Evolutionary conservation across 37 sponge, comb jelly and placozoan species (phyloP).

Genomic region (Spongia lamella): DNA sequence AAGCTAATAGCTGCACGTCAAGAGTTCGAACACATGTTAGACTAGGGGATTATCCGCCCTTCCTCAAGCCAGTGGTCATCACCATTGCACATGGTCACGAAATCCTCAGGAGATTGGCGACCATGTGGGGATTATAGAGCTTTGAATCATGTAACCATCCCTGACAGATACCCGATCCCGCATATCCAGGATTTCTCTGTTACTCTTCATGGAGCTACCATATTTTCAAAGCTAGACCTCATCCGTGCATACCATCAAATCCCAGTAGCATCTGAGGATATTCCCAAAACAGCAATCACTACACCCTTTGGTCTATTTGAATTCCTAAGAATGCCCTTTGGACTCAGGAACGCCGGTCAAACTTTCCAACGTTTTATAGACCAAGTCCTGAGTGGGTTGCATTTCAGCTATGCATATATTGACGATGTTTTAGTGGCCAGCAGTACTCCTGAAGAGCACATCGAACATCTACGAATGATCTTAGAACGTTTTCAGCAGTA

Average conservation of each 20-base stretch:
- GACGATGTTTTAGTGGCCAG: no score
- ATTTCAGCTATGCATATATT: slow-evolving; percentile 1
- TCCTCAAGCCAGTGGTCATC: not conserved
- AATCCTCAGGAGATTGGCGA: slow-evolving; percentile 7
- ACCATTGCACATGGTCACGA: slow-evolving; percentile 9
- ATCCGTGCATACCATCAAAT: no score
- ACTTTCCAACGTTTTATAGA: no score
- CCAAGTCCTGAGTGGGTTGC: slow-evolving; percentile 3
- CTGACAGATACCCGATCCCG: slow-evolving; percentile 6
- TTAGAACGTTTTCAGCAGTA: not conserved
- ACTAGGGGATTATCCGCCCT: slow-evolving; percentile 10
- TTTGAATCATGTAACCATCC: not conserved
- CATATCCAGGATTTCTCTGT: slow-evolving; percentile 14
- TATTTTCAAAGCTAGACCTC: no score
- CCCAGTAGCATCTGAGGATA: slow-evolving; percentile 5
- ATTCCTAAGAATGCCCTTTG: no score
- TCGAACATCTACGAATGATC: not conserved
- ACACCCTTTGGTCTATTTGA: no score
- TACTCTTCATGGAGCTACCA: no score
- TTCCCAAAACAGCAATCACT: not conserved
- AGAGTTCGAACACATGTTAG: slow-evolving; percentile 30
- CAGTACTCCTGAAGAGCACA: slow-evolving; percentile 16
- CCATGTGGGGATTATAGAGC: not conserved
- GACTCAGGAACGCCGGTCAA: no score
- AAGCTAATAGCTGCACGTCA: no score